Evolutionary conservation across 2,113 vertebrate species (phyloP), one percentile per base, ranked within the genome.

Genomic region (Lepidothrix coronata): DNA sequence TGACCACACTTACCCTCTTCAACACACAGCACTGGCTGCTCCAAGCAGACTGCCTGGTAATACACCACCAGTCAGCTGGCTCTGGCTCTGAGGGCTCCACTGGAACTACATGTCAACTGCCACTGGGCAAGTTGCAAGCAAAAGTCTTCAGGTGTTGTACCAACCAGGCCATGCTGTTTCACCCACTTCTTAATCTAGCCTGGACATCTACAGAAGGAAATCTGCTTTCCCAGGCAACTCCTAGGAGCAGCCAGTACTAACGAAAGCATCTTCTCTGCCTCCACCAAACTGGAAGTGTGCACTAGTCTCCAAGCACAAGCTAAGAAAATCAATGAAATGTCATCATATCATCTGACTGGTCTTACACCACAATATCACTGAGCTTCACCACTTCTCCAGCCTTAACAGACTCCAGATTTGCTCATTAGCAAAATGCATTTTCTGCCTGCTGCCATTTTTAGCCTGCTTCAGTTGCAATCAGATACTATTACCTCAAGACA

Each of bases 251-350:
- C 16, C 57, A 75, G 8, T 13, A 35, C 33, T 37, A 63, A 67
- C 17, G 63, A 63, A 65, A 22, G 18, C 30, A 49, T 14, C 51
- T 70, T 35, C 27, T 81, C 43, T 49, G 37, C 46, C 59, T 62
- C 22, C 37, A 62, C 25, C 37, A 54, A 41, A 83, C 20, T 76
- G 39, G 21, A 46, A 72, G 5, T 0, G 0, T 14, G 20, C 5
- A 4, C 61, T 54, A 39, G 30, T 15, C 58, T 76, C 49, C 58
- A 78, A 81, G 55, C 33, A 58, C 0, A 0, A 78, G 70, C 43
- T 31, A 51, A 8, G 48, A 68, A 78, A 93, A 72, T 8, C 55
- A 93, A 68, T 8, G 43, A 51, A 74, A 43, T 21, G 25, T 28
- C 30, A 89, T 8, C 37, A 0, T 25, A 84, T 59, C 30, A 39